Conservation (phyloP, 2,113 vertebrate genomes). For the Chaetops frenatus region DNA sequence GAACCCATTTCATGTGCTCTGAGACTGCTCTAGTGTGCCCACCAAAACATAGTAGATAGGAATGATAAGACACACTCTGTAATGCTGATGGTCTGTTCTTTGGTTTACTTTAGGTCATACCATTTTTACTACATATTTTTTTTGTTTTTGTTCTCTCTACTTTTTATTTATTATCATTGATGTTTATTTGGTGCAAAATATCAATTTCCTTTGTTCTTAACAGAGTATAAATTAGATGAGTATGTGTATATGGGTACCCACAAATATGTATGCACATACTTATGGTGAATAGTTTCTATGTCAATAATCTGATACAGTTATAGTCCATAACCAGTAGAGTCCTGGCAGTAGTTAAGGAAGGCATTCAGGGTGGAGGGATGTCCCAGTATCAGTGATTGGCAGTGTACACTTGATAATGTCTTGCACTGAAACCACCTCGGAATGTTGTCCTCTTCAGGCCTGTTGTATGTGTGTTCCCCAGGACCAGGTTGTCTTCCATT, state of each 20-base stretch:
- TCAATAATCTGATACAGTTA: neutral
- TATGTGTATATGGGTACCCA: neutral
- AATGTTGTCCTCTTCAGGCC: neutral
- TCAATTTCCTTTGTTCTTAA: neutral
- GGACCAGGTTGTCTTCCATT: neutral
- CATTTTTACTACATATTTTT: neutral
- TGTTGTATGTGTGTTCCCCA: neutral
- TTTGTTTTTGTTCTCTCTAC: neutral
- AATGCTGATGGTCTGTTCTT: neutral
- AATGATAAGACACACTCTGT: neutral
- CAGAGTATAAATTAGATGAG: neutral
- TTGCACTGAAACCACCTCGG: neutral
- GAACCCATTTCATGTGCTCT: neutral
- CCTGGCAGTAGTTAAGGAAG: neutral
- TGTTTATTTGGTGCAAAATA: neutral
- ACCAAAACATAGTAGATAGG: neutral
- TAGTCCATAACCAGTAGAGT: neutral
- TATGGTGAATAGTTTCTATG: neutral
- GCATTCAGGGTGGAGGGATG: neutral
- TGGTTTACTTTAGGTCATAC: neutral
- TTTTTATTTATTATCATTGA: neutral
- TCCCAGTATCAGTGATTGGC: neutral
- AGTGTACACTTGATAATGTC: neutral
- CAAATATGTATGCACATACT: fast-evolving
- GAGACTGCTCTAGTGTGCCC: neutral